Percentiles rank a stretch among this genome's conserved stretches.
Evolutionary conservation across 2,888 invertebrate species (phyloP).

Genomic region (Euphydryas editha): DNA sequence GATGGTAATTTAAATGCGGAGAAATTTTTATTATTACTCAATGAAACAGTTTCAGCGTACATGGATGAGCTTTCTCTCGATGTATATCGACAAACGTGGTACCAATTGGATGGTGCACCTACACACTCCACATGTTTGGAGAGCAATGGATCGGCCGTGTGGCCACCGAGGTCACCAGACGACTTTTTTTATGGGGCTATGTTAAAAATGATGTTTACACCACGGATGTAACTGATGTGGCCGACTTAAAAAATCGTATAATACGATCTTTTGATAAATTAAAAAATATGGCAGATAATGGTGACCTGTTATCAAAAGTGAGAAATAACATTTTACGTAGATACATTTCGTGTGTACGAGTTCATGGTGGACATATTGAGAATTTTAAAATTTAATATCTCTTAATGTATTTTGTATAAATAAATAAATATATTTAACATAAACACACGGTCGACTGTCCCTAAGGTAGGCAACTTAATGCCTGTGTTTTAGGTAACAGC

Average conservation of each 20-base stretch:
- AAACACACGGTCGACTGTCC: too few species aligned
- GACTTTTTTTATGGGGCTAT: slow-evolving; percentile 1
- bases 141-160: slow-evolving; percentile 1
- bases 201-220: neutral
- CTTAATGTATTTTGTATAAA: too few species aligned
- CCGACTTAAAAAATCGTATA: neutral
- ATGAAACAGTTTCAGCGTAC: too few species aligned
- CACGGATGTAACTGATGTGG: neutral
- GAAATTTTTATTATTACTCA: too few species aligned
- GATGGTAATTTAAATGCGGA: too few species aligned
- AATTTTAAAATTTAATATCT: neutral
- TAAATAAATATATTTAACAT: too few species aligned
- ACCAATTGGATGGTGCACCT: too few species aligned
- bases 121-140: too few species aligned
- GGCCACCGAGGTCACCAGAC: slow-evolving; percentile 3
- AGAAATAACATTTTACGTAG: neutral
- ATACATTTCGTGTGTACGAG: neutral
- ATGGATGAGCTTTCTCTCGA: too few species aligned
- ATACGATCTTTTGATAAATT: neutral
- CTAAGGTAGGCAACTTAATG: too few species aligned
- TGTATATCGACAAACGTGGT: neutral
- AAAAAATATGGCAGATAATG: neutral
- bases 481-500: too few species aligned
- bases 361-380: neutral
- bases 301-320: neutral